These are phyloP conservation scores for Fragum whitleyi DNA, from an alignment of 2,888 invertebrate genomes.

Conservation along the genomic window DNA sequence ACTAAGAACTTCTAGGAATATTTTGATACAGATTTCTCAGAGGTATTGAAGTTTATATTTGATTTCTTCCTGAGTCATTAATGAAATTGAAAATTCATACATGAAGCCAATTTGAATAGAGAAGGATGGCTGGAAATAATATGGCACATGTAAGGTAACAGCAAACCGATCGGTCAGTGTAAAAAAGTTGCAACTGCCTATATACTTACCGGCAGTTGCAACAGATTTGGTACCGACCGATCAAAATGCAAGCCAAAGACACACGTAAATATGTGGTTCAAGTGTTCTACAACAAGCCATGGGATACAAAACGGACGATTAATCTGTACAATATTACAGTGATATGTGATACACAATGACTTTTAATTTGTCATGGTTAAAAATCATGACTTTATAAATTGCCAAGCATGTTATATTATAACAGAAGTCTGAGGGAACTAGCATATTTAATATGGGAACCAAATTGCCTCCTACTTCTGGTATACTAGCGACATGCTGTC, in stretches of 20 bases:
- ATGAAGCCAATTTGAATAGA: background rate
- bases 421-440: constrained; percentile 11
- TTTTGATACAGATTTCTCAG: no score
- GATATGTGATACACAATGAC: constrained; percentile 20
- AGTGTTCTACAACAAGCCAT: constrained; percentile 28
- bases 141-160: constrained; percentile 19
- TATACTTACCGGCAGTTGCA: no score
- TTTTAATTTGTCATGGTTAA: constrained; percentile 1
- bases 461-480: constrained; percentile 7
- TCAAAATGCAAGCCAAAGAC: constrained; percentile 8
- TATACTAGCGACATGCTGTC: background rate
- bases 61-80: no score
- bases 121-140: background rate
- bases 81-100: no score
- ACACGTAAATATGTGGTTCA: background rate
- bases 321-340: background rate
- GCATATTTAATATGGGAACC: constrained; percentile 26
- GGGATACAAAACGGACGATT: background rate
- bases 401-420: constrained; percentile 9
- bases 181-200: no score
- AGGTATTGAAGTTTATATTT: no score
- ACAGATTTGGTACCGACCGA: no score
- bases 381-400: constrained; percentile 19
- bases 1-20: no score
- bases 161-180: no score